Base-by-base conservation (phyloP, 2,888 invertebrate species). In the Amiota minor region DNA sequence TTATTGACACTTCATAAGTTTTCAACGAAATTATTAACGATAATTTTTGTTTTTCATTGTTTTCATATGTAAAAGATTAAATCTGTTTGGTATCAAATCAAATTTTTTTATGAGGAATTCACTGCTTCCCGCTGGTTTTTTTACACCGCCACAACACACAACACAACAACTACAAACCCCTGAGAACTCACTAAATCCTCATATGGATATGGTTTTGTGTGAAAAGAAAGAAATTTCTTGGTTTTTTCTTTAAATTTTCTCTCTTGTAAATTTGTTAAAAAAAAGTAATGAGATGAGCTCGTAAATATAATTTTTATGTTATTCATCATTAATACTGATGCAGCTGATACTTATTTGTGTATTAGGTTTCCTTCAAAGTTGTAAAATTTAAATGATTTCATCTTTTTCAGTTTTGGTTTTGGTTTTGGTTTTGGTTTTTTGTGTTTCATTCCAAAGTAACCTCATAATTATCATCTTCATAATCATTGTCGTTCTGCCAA, bases 1-100 rank as follows among this genome's bases (percentile, higher is more conserved):
- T 74, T 73, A 75, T 79, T 77, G 81, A 80, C 81, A 80, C 79
- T 77, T 80, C 76, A 77, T 74, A 76, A 77, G 72, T 75, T 75
- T 71, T 69, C 74, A 72, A 72, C 67, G 65, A 73, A 74, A 75
- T 72, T 72, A 75, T 67, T 71, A 74, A 72, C 70, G 64, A 72
- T 71, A 71, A 65, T 56, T 18, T 4, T 68, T 11, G 62, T 62
- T 45, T 68, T 53, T 35, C 6, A 45, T n/a, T 53, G 1, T 35
- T 35, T 59, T 59, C 16, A 20, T 23, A 23, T 23, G 23, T 10
- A 23, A 35, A 12, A 53, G 45, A 35, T 67, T 53, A 20, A 59
- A 67, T 65, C 56, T 50, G 49, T 62, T 61, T 53, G 49, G 53
- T 20, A 62, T 50, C 18, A 45, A 56, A 35, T 55, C n/a, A 53